phyloP scores from a whole-genome alignment of 2,113 vertebrate species.

The Platanista minor region DNA sequence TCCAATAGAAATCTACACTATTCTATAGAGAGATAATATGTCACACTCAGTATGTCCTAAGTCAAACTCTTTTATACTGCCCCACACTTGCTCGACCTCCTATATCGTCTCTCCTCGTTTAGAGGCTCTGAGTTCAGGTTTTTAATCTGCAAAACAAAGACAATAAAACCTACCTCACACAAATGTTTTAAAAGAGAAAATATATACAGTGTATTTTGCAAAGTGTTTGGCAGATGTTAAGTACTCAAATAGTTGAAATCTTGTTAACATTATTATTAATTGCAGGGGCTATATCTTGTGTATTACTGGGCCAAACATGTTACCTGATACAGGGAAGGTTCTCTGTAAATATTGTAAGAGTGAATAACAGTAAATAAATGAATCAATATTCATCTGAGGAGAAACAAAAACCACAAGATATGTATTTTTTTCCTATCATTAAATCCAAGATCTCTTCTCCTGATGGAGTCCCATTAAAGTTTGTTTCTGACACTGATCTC shows the following conservation, averaged over 20 bases:
- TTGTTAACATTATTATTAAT: not conserved
- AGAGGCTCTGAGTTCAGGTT: not conserved
- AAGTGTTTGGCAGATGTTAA: not conserved
- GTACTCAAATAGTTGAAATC: not conserved
- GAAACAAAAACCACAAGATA: not conserved
- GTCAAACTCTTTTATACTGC: not conserved
- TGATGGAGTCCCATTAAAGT: not conserved
- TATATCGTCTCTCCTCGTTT: not conserved
- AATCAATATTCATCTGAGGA: too few relatives aligned
- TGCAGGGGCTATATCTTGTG: not conserved
- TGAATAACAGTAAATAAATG: not conserved
- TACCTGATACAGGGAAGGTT: not conserved
- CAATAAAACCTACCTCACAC: not conserved
- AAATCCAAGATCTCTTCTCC: not conserved
- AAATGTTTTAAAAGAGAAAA: not conserved
- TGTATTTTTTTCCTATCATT: not conserved
- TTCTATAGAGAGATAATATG: not conserved
- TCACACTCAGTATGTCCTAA: not conserved
- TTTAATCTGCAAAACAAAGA: not conserved
- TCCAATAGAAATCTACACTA: not conserved
- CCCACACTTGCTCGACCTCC: not conserved
- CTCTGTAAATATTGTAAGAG: not conserved
- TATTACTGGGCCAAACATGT: not conserved
- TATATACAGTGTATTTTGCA: not conserved
- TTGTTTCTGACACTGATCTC: not conserved